Evolutionary conservation across 2,888 invertebrate species (phyloP), one percentile per base, ranked within the genome.

Genomic region (Eustalomyia histrio): DNA sequence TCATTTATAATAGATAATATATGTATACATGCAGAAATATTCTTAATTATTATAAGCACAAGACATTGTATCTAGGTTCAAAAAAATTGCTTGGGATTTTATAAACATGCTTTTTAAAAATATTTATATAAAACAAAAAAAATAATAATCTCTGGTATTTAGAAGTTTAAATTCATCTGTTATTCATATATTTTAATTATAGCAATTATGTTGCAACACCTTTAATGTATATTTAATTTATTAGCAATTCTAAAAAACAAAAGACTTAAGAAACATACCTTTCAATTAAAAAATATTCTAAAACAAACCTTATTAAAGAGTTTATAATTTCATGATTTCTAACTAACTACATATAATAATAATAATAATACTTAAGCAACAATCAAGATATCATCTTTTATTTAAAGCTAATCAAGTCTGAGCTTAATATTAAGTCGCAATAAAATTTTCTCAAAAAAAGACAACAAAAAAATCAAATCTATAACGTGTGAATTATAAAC

Each of bases 401-500:
- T 57, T 57, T 57, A 47, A 65, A 72, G 16, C 64, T 14, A 29
- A 68, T 35, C 21, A 55, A 61, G 69, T 68, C 17, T 61, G 47
- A 68, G 47, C 69, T 16, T 47, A n/a, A 63, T 21, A 47, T 39
- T 16, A 64, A 39, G 47, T 33, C 53, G 35, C 3, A 69, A 29
- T 33, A 73, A 69, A 65, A 12, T 7, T 18, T n/a, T n/a, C 43
- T 14, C 24, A 47, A 50, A 52, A 69, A 58, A 6, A 47, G 33
- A 64, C 18, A 6, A 73, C 18, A 67, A 17, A 21, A 69, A 39
- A n/a, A 68, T 72, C 18, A 75, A 78, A 81, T 78, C 81, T 81
- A 78, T 81, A 81, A 81, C 81, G 81, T 81, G 81, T 81, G 81
- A 81, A 81, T 47, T 52, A 58, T 58, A 69, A 55, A 64, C 72